Base-by-base conservation (phyloP, 1,140 invertebrate genomes). In the Drosophila persimilis region DNA sequence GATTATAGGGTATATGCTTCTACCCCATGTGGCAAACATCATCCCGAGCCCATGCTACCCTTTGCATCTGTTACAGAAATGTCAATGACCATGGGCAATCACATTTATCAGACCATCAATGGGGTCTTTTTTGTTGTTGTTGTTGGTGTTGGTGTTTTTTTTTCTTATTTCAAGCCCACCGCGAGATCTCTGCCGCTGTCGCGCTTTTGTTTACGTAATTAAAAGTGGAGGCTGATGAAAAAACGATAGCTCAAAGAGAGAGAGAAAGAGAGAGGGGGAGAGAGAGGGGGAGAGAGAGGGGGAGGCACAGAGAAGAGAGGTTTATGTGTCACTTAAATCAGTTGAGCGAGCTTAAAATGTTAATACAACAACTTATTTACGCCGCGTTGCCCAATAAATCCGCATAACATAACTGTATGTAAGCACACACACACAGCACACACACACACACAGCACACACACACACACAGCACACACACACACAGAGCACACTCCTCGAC, bases 51-150 rank as follows among this genome's bases (percentile, higher is more conserved):
- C 35, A 39, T 13, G 3, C 35, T 39, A 13, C 35, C 35, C 35
- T 13, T 4, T 13, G 35, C 11, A 11, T 4, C 4, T 39, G 3
- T 13, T 5, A 4, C 47, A 45, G 50, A 64, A 77, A 74, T 62
- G 46, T 74, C 70, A 62, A 70, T 61, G 43, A 39, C 54, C 77
- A 74, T n/a, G 15, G 31, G 13, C 71, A 58, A 43, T 64, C 53
- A 54, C 71, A 73, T 78, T 66, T 67, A 57, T 76, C 58, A 73
- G 29, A 50, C 57, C 48, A 60, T 70, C 43, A 56, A 46, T 65
- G 24, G 55, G 41, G 48, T 59, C 26, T 44, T 39, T 75, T 71
- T 65, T 15, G 15, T 15, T 15, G 15, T 43, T 59, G 31, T 20
- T 20, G 20, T 20, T 20, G 17, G 0, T n/a, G 48, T 3, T 24